Conservation (phyloP, 2,888 invertebrate genomes). For the Microdon myrmicae region DNA sequence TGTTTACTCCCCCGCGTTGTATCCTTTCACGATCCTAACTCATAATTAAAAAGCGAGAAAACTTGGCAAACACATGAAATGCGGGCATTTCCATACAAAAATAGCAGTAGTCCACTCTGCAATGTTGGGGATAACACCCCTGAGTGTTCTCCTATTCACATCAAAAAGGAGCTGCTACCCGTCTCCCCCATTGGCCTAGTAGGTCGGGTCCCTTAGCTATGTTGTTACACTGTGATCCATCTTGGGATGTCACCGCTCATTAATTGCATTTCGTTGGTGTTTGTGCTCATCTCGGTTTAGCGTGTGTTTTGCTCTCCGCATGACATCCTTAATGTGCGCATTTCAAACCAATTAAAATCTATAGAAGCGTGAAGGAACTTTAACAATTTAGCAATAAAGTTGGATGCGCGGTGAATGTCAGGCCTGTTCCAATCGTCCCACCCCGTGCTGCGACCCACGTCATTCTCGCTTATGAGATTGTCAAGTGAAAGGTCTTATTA, state of each 20-base stretch:
- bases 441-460: background rate
- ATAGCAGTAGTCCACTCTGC: slow-evolving; percentile 10
- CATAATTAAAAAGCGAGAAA: slow-evolving; percentile 12
- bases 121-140: slow-evolving; percentile 10
- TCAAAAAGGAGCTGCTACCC: too few relatives aligned
- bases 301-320: slow-evolving; percentile 21
- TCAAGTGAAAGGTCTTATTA: slow-evolving; percentile 35
- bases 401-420: slow-evolving; percentile 45
- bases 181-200: too few relatives aligned
- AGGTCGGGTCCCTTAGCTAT: slow-evolving; percentile 11
- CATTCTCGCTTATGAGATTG: slow-evolving; percentile 28
- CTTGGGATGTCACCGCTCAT: slow-evolving; percentile 53
- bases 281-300: slow-evolving; percentile 2
- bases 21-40: background rate
- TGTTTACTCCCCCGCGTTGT: too few relatives aligned
- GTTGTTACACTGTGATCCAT: slow-evolving; percentile 41
- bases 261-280: slow-evolving; percentile 48
- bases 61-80: slow-evolving; percentile 21
- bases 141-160: too few relatives aligned
- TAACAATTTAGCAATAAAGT: slow-evolving; percentile 51
- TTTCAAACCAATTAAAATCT: slow-evolving; percentile 55
- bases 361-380: slow-evolving; percentile 54
- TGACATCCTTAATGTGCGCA: slow-evolving; percentile 41
- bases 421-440: slow-evolving; percentile 1
- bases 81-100: slow-evolving; percentile 15